Conservation (phyloP, 2,113 vertebrate genomes). For the Naja naja region DNA sequence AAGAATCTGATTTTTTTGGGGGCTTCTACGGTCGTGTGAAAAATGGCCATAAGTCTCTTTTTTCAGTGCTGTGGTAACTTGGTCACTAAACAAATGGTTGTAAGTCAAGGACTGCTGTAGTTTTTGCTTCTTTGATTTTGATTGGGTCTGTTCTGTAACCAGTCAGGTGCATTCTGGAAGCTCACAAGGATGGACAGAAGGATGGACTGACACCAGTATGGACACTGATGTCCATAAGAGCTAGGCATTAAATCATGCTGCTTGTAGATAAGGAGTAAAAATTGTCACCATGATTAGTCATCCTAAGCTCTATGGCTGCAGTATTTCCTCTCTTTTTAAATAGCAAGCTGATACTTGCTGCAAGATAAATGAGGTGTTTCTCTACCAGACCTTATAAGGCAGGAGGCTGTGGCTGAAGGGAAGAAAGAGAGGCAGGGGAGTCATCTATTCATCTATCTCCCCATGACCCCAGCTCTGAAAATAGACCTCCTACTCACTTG, state of each 20-base stretch:
- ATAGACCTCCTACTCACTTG: conserved; percentile 76
- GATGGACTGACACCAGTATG: neutral
- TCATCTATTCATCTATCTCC: neutral
- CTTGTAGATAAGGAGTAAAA: neutral
- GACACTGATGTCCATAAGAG: neutral
- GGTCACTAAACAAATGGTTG: neutral
- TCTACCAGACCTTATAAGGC: neutral
- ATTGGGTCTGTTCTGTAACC: neutral
- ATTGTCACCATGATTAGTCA: neutral
- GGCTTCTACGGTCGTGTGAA: neutral
- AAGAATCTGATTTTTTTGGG: neutral
- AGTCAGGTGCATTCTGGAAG: neutral
- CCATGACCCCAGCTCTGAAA: neutral
- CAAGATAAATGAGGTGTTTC: neutral
- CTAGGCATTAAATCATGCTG: neutral
- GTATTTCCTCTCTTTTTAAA: neutral
- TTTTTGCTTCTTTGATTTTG: neutral
- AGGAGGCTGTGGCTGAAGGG: neutral
- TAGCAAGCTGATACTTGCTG: neutral
- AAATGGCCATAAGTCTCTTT: neutral
- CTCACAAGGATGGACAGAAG: neutral
- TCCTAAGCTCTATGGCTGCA: neutral
- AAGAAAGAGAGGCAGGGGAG: neutral
- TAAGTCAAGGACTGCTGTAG: neutral
- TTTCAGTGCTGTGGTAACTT: neutral